These are phyloP conservation scores for Limanda limanda DNA, from an alignment of 2,113 vertebrate species.

Conservation along the genomic window DNA sequence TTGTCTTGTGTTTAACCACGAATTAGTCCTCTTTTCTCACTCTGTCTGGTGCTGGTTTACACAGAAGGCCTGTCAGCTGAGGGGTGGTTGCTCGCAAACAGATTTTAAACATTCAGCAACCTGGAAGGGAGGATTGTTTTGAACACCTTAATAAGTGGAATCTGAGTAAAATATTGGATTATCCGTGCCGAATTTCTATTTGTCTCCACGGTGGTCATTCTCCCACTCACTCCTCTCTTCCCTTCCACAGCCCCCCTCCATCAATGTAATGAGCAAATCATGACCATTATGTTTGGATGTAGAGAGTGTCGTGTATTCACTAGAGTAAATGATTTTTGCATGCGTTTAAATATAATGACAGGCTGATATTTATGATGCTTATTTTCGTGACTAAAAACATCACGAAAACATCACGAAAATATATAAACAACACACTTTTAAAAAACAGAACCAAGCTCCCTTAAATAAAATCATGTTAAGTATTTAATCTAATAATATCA, in stretches of 20 bases:
- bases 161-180: conserved; percentile 24
- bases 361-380: too few species aligned
- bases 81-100: conserved; percentile 61
- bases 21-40: conserved; percentile 57
- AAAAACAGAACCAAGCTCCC: not conserved
- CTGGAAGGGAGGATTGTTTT: conserved; percentile 34
- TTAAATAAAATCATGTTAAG: not conserved
- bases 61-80: conserved; percentile 64
- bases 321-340: too few species aligned
- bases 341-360: too few species aligned
- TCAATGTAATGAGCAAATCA: conserved; percentile 73
- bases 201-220: conserved; percentile 53
- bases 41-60: conserved; percentile 66
- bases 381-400: too few species aligned
- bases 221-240: conserved; percentile 9
- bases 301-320: too few species aligned
- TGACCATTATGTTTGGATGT: conserved; percentile 66
- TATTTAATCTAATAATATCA: not conserved
- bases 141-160: conserved; percentile 46
- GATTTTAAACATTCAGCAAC: conserved; percentile 46
- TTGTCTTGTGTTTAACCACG: conserved; percentile 75
- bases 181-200: conserved; percentile 24
- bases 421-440: too few species aligned
- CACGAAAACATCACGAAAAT: too few species aligned
- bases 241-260: conserved; percentile 36